Base-by-base conservation (phyloP, 2,797 vertebrate genomes). In the Amniataba percoides region DNA sequence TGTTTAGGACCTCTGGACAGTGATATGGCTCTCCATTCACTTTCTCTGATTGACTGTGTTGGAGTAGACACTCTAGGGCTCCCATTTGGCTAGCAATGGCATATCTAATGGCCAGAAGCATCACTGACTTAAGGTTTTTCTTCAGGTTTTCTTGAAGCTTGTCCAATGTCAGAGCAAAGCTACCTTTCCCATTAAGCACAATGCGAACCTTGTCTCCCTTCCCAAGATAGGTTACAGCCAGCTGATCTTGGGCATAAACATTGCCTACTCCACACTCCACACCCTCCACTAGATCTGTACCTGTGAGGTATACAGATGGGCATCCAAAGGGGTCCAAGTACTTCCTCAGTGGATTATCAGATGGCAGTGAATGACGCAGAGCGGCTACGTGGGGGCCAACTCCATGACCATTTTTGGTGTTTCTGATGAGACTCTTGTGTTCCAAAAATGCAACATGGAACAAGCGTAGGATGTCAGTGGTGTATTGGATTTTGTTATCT, bases 261-360 rank as follows among this genome's bases (percentile, higher is more conserved):
- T 96, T 96, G 12, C 96, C 95, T 27, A 96, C 95, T 18, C 90
- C 95, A 85, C 94, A 94, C 71, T 96, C 95, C 10, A 95, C 92
- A 21, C 94, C 94, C 68, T 95, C 95, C 87, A 94, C 87, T 65
- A 93, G 51, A 82, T 95, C 93, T 62, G 89, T 93, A 46, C 96
- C 96, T 18, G 96, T 96, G 45, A 96, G 90, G 83, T 96, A 96
- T 70, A 96, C 89, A 18, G 95, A 92, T 2, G 96, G 96, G 83
- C 94, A 95, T 52, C 93, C 94, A 81, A 96, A 96, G 16, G 89
- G 92, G 57, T 95, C 90, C 39, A 96, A 79, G 62, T 94, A 95
- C 83, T 78, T 93, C 71, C 87, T 95, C 31, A 96, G 71, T n/a
- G 93, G 93, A 79, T 94, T 95, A 73, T 93, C 93, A 58, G 84